Percentiles rank a stretch among this genome's conserved stretches.
phyloP scores from a whole-genome alignment of 2,888 invertebrate genomes.

The Acronicta psi region DNA sequence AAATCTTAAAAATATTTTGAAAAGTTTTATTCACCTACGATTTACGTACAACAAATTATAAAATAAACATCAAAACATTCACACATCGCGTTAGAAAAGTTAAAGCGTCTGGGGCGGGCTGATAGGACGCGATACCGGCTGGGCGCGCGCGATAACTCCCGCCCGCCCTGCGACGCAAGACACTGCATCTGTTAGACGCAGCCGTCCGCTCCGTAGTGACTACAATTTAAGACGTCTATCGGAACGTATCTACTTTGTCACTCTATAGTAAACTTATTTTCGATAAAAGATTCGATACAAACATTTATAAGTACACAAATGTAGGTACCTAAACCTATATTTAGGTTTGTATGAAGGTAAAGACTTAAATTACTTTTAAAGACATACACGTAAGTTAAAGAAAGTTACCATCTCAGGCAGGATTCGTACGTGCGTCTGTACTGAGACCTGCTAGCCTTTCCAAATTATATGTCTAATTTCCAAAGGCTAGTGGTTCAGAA shows the following conservation, averaged over 20 bases:
- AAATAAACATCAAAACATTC: conserved; percentile 61
- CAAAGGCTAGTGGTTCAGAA: no score
- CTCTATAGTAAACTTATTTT: no score
- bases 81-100: conserved; percentile 70
- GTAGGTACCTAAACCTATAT: no score
- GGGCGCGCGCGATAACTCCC: conserved; percentile 71
- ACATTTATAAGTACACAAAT: no score
- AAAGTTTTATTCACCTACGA: not conserved
- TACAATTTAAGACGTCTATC: conserved; percentile 2
- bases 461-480: no score
- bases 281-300: no score
- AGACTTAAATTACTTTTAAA: no score
- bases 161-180: conserved; percentile 61
- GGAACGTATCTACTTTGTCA: conserved; percentile 8
- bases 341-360: no score
- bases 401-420: no score
- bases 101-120: conserved; percentile 66
- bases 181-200: conserved; percentile 59
- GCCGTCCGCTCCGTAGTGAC: conserved; percentile 37
- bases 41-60: conserved; percentile 12
- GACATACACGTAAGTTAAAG: no score
- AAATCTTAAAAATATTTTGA: not conserved
- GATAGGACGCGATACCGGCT: conserved; percentile 72
- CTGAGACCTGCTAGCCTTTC: no score
- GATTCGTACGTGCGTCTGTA: no score